Evolutionary conservation across 1,140 invertebrate genomes (phyloP).

Genomic region (Drosophila funebris): DNA sequence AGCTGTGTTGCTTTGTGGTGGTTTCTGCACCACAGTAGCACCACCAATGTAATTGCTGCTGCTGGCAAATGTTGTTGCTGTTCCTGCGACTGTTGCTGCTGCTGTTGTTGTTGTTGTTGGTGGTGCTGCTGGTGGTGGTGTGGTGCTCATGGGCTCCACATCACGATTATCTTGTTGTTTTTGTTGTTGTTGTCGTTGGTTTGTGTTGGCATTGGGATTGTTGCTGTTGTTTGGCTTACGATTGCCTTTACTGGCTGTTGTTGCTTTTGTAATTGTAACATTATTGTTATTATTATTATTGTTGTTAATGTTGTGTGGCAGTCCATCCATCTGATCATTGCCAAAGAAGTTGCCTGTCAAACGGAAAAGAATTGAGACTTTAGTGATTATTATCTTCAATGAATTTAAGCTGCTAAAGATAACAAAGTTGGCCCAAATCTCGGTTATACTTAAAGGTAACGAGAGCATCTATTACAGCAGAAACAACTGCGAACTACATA

Average conservation of each 20-base stretch:
- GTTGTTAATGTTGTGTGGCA: slow-evolving; percentile 50
- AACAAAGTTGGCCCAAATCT: too few species aligned
- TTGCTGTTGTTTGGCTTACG: slow-evolving; percentile 9
- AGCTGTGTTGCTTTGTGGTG: slow-evolving; percentile 19
- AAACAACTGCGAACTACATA: too few species aligned
- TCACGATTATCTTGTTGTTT: slow-evolving; percentile 12
- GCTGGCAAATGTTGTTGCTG: slow-evolving; percentile 4
- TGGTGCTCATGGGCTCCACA: slow-evolving; percentile 43
- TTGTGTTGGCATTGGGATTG: slow-evolving; percentile 40
- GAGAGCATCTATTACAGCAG: too few species aligned
- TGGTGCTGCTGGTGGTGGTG: slow-evolving; percentile 21
- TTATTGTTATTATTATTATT: slow-evolving; percentile 58
- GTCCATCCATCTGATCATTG: slow-evolving; percentile 61
- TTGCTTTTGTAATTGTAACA: slow-evolving; percentile 39
- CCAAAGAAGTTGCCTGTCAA: slow-evolving; percentile 49
- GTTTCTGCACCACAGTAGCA: not conserved
- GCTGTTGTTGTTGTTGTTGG: slow-evolving; percentile 4
- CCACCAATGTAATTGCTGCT: slow-evolving; percentile 2
- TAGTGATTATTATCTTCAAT: not conserved
- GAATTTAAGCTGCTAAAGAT: too few species aligned
- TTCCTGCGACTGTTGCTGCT: slow-evolving; percentile 2
- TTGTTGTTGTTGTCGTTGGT: slow-evolving; percentile 4
- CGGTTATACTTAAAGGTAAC: too few species aligned
- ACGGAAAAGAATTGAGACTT: not conserved
- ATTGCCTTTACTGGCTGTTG: slow-evolving; percentile 12